Conservation (phyloP, 2,888 invertebrate genomes). For the Druceiella hillmani region DNA sequence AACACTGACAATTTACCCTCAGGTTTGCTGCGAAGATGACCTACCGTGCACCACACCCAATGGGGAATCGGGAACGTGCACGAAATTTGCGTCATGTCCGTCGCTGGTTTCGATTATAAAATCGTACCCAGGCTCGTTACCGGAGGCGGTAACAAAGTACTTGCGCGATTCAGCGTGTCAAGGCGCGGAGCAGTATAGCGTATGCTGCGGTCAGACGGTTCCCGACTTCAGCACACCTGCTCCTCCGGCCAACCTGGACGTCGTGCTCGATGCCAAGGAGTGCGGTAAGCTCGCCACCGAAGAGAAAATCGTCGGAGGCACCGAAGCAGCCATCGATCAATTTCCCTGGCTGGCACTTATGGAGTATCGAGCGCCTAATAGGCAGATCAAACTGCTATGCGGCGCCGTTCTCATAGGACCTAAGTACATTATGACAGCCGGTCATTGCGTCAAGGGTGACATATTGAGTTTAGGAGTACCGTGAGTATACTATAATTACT, state of each 20-base stretch:
- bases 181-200: slow-evolving; percentile 29
- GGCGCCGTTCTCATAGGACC: slow-evolving; percentile 49
- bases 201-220: slow-evolving; percentile 31
- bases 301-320: slow-evolving; percentile 32
- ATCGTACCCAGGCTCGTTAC: not conserved
- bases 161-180: slow-evolving; percentile 27
- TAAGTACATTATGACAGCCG: slow-evolving; percentile 50
- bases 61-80: slow-evolving; percentile 26
- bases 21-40: slow-evolving; percentile 4
- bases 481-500: slow-evolving; percentile 33
- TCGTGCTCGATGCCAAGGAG: slow-evolving; percentile 11
- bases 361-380: slow-evolving; percentile 31
- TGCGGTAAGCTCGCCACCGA: slow-evolving; percentile 11
- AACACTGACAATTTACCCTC: slow-evolving; percentile 4
- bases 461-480: slow-evolving; percentile 34
- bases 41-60: slow-evolving; percentile 30
- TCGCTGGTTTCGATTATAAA: slow-evolving; percentile 21
- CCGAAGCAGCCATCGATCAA: slow-evolving; percentile 40
- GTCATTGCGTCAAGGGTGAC: slow-evolving; percentile 45
- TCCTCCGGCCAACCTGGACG: not conserved
- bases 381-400: slow-evolving; percentile 34
- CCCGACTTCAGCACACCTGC: slow-evolving; percentile 24
- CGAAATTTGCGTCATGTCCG: slow-evolving; percentile 25
- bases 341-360: slow-evolving; percentile 52
- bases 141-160: slow-evolving; percentile 12